These are phyloP conservation scores for Mizuhopecten yessoensis DNA, from an alignment of 1,140 invertebrate genomes.

Conservation along the genomic window DNA sequence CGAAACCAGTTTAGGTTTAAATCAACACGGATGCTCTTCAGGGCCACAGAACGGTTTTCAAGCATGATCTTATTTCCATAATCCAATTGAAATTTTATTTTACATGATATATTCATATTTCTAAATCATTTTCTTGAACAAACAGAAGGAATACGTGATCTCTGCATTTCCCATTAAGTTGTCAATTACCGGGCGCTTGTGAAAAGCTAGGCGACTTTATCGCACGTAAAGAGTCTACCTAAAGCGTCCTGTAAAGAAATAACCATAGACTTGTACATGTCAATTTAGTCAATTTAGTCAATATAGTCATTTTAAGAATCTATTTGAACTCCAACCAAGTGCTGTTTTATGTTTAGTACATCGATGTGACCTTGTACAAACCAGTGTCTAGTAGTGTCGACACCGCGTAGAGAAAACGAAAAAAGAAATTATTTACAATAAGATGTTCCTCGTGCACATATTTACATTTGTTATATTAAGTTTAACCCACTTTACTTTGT, in stretches of 20 bases:
- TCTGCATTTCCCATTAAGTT: background rate
- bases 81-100: constrained; percentile 23
- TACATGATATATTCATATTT: constrained; percentile 29
- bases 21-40: background rate
- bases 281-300: too few relatives aligned
- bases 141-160: background rate
- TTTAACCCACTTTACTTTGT: too few relatives aligned
- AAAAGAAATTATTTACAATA: too few relatives aligned
- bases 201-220: background rate
- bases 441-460: too few relatives aligned
- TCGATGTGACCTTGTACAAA: too few relatives aligned
- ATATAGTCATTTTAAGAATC: background rate
- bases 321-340: background rate
- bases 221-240: background rate
- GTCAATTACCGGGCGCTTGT: background rate
- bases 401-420: too few relatives aligned
- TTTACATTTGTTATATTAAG: too few relatives aligned
- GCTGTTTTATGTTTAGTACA: background rate
- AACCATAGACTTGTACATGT: background rate
- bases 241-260: background rate
- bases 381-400: too few relatives aligned
- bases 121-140: constrained; percentile 21
- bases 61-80: background rate
- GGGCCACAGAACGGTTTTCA: constrained; percentile 22
- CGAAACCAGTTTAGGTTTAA: constrained; percentile 24